Base-by-base conservation (phyloP, 2,113 vertebrate genomes). In the Hystrix cristata region DNA sequence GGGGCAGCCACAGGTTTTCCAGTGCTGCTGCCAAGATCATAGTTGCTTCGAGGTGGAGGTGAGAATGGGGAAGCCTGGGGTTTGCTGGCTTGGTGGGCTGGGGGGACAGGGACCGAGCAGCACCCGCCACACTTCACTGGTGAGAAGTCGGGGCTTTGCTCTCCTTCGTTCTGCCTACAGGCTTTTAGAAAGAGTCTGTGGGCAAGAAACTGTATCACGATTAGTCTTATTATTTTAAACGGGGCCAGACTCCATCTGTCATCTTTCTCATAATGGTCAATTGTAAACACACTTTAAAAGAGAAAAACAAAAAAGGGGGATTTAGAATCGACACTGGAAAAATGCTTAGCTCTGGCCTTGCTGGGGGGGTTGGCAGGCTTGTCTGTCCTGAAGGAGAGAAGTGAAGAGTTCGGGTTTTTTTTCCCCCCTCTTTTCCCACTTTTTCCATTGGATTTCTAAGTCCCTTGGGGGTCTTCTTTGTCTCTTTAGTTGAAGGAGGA, bases 201-300 rank as follows among this genome's bases (percentile, higher is more conserved):
- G 38, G 53, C 69, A 67, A 86, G 65, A 94, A 92, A 81, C 53
- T 29, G 71, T 57, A 88, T 87, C 81, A 31, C 55, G 48, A 83
- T 94, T 92, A 79, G 91, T 95, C 78, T 96, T 95, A 90, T 69
- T 96, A 96, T 97, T 96, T 96, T 94, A 96, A 97, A 94, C 0
- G 1, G 55, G 94, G 48, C 86, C 94, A 95, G 96, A 84, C 60
- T 80, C 76, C 62, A 96, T 94, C 87, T 21, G 51, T 94, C 94
- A 95, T 87, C 82, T 96, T 95, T 90, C 87, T 46, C 92, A 91
- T 96, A 96, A 94, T 93, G 74, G 96, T 95, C 91, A 92, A 62
- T 82, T 95, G 95, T 97, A 98, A 98, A 97, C 95, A 96, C 97
- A 95, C 96, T 97, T 97, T 95, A 97, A 96, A 94, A 95, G 87